Percentiles rank a stretch among this genome's conserved stretches.
Evolutionary conservation across 2,888 invertebrate species (phyloP).

Genomic region (Melinopterus prodromus): DNA sequence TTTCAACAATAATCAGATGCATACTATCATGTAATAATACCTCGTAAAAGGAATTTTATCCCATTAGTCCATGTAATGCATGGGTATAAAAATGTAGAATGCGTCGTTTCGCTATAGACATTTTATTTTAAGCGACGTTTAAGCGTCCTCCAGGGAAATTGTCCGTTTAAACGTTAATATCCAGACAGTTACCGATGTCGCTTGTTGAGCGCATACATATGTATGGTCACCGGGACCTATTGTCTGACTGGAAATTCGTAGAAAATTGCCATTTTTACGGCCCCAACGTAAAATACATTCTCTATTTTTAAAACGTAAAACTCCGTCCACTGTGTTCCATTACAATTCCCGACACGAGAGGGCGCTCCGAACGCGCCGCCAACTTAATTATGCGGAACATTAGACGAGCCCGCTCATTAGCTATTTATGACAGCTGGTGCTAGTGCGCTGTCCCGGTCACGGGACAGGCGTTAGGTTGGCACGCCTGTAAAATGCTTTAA

Average conservation of each 20-base stretch:
- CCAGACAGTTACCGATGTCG: neutral
- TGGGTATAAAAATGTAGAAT: neutral
- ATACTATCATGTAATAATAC: no score
- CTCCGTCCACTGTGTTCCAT: neutral
- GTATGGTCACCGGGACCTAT: neutral
- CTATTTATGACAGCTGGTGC: neutral
- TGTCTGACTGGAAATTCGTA: neutral
- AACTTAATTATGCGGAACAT: neutral
- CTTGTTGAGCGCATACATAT: neutral
- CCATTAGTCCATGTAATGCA: neutral
- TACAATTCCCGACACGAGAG: slow-evolving; percentile 4
- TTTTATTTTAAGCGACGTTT: neutral
- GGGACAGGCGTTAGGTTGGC: neutral
- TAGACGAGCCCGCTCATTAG: neutral
- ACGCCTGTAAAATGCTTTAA: neutral
- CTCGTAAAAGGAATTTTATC: neutral
- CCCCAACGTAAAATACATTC: neutral
- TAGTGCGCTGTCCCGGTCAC: neutral
- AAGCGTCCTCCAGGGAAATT: neutral
- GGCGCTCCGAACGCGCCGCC: neutral
- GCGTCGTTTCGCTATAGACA: neutral
- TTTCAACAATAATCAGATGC: no score
- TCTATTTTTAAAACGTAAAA: neutral
- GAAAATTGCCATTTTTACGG: neutral
- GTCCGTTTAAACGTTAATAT: neutral